Evolutionary conservation across 2,888 invertebrate species (phyloP), one percentile per base, ranked within the genome.

Genomic region (Penaeus monodon): DNA sequence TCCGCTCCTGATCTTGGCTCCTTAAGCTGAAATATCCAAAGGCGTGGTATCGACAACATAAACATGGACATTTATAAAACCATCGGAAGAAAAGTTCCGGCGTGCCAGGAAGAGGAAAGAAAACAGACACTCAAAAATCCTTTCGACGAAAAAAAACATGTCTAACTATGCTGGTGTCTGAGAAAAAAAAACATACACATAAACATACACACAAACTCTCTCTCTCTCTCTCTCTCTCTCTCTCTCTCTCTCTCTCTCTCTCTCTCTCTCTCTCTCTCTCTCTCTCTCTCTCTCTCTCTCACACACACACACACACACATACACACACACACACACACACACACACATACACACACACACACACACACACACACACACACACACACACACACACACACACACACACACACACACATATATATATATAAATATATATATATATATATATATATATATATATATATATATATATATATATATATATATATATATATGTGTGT

Each of bases 401-500:
- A 70, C 27, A 70, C 27, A 66, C 27, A 17, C n/a, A 33, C 6
- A 24, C 6, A 70, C n/a, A 70, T 70, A 70, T 70, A n/a, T 70
- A 70, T 70, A 70, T 70, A 70, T 70, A 70, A 24, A 70, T 70
- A 70, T 70, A 70, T 70, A 70, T 70, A 70, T 70, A 70, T 70
- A 70, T 70, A 70, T 70, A 70, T 70, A 70, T 70, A 70, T 70
- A 70, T 70, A 70, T 70, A 70, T n/a, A 70, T n/a, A 70, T n/a
- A 70, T n/a, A 70, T n/a, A 70, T n/a, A 70, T n/a, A 70, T n/a
- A 24, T n/a, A 24, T n/a, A 24, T n/a, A 24, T 33, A 24, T n/a
- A 24, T 33, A 24, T 70, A 24, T 70, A 24, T 70, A 24, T 73
- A n/a, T 73, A n/a, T 73, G 22, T 73, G 22, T 73, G 22, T 73